Base-by-base conservation (phyloP, 1,140 invertebrate species). In the Drosophila miranda region DNA sequence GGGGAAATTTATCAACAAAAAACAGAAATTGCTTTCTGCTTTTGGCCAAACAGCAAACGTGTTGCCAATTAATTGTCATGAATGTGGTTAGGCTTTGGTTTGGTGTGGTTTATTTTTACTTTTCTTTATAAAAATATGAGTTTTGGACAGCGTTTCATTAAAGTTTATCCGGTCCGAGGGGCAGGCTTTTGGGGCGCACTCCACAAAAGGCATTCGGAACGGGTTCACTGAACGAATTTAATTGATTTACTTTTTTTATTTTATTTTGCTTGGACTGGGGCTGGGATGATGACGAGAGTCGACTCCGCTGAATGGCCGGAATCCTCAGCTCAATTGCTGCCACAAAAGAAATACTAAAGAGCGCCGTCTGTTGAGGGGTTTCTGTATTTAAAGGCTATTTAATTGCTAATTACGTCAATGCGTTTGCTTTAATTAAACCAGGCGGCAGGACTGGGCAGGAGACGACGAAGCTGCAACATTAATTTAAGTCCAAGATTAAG, bases 151-250 rank as follows among this genome's bases (percentile, higher is more conserved):
- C 30, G 28, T 44, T 38, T 66, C 64, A 63, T 75, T 52, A 69
- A 73, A 75, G 70, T 70, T 75, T 63, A 83, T 51, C 49, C 60
- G 78, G 68, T 75, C 66, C 23, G 52, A 49, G 28, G 34, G 54
- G 9, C 38, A 46, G 34, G 28, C 34, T 13, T 9, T 9, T 30
- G 30, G 30, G 8, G 8, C 8, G 30, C 30, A 30, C 42, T 70
- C 34, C 64, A 23, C 45, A 75, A 81, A 82, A 82, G 63, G 63
- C 69, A 66, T 41, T 26, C 57, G 34, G 43, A 57, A 66, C 42
- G 78, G 52, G 81, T 86, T 86, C 77, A 86, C 14, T 87, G 73
- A 63, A 86, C 81, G 60, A 74, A 78, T 68, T 86, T 86, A 86
- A 86, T 86, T 87, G 81, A 68, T 63, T 81, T 67, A 60, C 69